Conservation (phyloP, 92 coral and sea anemone genomes). For the Porites lobata region DNA sequence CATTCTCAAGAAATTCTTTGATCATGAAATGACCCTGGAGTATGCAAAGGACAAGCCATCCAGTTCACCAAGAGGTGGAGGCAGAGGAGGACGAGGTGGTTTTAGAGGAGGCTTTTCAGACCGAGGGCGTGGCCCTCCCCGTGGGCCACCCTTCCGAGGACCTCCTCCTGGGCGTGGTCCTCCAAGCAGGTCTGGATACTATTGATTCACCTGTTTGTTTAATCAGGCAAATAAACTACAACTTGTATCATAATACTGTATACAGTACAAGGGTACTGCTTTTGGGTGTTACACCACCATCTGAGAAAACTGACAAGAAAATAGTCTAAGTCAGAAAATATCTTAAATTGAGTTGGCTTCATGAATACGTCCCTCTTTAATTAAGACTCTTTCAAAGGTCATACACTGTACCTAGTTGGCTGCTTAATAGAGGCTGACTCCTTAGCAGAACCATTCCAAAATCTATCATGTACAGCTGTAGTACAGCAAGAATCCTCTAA, state of each 20-base stretch:
- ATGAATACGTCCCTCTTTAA: too few relatives aligned
- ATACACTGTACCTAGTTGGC: too few relatives aligned
- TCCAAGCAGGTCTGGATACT: conserved; percentile 62
- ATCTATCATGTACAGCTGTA: too few relatives aligned
- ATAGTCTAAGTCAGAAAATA: not conserved
- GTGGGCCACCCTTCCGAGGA: conserved; percentile 83
- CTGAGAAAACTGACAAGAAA: not conserved
- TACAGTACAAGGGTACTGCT: not conserved
- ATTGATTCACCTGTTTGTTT: too few relatives aligned
- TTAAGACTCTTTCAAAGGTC: too few relatives aligned
- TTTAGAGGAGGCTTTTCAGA: conserved; percentile 62
- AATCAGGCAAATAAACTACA: not conserved
- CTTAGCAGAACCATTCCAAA: too few relatives aligned
- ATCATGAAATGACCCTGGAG: conserved; percentile 76
- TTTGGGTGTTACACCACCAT: not conserved
- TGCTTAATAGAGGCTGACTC: too few relatives aligned
- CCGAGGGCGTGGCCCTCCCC: conserved; percentile 66
- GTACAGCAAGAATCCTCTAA: too few relatives aligned
- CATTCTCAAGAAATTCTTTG: conserved; percentile 72
- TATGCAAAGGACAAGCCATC: conserved; percentile 87
- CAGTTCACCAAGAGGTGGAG: conserved; percentile 66
- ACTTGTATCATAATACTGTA: not conserved
- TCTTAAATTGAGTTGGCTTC: too few relatives aligned
- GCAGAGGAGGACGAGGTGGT: conserved; percentile 80
- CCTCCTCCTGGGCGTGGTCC: conserved; percentile 87